Evolutionary conservation across 1,140 invertebrate species (phyloP), one percentile per base, ranked within the genome.

Genomic region (Gryllus bimaculatus): DNA sequence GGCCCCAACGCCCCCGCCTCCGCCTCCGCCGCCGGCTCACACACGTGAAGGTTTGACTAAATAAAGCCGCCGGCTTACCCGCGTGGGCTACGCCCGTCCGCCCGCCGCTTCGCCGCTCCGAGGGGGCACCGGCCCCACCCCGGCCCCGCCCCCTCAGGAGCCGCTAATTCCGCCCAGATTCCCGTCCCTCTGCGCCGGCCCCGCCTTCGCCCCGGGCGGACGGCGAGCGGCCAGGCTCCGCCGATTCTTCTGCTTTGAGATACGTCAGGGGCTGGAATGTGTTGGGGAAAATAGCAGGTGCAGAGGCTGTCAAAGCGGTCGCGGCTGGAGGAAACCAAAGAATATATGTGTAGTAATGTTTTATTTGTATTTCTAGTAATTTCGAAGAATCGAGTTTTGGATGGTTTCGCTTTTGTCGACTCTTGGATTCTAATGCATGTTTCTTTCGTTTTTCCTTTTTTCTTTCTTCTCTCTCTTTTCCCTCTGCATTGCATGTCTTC

Each of bases 41-140:
- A 76, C 48, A 76, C 76, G 76, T 76, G 76, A 76, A 76, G 48
- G 76, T 76, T 39, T 76, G 76, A 76, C 76, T 76, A 48, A 39
- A 76, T 76, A 76, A 76, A 76, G 76, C 76, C 48, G 76, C 47
- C 47, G 76, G 39, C 48, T 76, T n/a, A 76, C 21, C 13, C 76
- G 18, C 4, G 18, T 47, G n/a, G 21, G 8, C 75, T 47, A 76
- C 18, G 21, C 39, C n/a, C 76, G 7, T 8, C 76, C 39, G 8
- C 47, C 39, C 76, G 47, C 39, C 48, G 20, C 48, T 15, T 66
- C 54, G 54, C 49, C 49, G n/a, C n/a, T n/a, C n/a, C n/a, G n/a
- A n/a, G 26, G 5, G 26, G 26, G 26, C 21, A 0, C 76, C 8
- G n/a, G 18, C 76, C 26, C 75, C 20, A 0, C 75, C 26, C 20